phyloP scores from a whole-genome alignment of 2,888 invertebrate genomes.

The Cynaeus angustus region DNA sequence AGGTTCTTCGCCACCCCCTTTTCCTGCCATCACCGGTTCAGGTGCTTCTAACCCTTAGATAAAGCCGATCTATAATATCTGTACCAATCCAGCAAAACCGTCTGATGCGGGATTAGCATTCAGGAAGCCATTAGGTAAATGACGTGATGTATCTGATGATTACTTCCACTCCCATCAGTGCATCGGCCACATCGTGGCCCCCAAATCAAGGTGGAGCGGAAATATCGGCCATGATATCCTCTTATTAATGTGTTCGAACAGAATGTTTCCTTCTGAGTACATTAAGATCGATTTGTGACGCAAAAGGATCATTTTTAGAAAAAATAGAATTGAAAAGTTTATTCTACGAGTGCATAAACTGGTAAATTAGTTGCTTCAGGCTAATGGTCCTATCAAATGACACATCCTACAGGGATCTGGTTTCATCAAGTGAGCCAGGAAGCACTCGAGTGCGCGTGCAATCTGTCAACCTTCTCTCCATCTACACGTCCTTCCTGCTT shows the following conservation, averaged over 20 bases:
- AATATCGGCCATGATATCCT: conserved; percentile 65
- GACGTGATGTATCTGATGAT: conserved; percentile 72
- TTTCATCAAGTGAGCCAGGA: conserved; percentile 60
- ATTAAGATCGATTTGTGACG: conserved; percentile 16
- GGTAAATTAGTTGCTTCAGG: conserved; percentile 41
- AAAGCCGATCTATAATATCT: conserved; percentile 32
- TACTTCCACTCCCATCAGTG: conserved; percentile 68
- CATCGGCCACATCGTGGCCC: conserved; percentile 50
- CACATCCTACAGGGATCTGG: conserved; percentile 52
- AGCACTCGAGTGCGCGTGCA: conserved; percentile 61
- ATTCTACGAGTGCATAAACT: conserved; percentile 24
- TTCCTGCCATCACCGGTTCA: conserved; percentile 34
- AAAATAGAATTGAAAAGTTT: conserved; percentile 25
- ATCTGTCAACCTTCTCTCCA: conserved; percentile 59
- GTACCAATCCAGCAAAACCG: conserved; percentile 25
- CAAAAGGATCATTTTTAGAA: conserved; percentile 7
- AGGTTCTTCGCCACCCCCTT: background rate
- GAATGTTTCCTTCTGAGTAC: conserved; percentile 18
- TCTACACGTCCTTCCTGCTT: conserved; percentile 46
- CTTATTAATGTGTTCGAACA: conserved; percentile 44
- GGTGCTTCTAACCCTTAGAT: conserved; percentile 22
- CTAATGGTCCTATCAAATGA: conserved; percentile 46
- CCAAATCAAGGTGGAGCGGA: conserved; percentile 62
- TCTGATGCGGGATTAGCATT: conserved; percentile 70
- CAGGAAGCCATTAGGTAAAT: conserved; percentile 73